Conservation (phyloP, 2,113 vertebrate species). For the Silurus meridionalis region DNA sequence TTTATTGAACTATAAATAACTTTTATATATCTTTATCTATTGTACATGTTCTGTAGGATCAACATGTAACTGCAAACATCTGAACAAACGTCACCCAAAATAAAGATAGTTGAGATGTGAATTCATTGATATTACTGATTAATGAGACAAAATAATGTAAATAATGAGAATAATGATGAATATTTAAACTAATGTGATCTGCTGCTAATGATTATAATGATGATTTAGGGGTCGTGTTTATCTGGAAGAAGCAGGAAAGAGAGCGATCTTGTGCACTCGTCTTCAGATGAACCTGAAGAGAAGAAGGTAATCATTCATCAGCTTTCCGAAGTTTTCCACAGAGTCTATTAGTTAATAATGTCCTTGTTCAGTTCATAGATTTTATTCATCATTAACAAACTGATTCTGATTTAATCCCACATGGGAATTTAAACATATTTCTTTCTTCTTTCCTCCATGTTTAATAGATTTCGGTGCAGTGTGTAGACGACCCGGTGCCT, state of each 20-base stretch:
- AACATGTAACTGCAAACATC: no score
- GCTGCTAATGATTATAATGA: neutral
- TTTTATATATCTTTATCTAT: no score
- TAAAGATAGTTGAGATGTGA: neutral
- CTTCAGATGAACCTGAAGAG: neutral
- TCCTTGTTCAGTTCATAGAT: neutral
- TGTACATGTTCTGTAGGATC: no score
- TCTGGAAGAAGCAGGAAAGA: neutral
- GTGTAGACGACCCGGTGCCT: neutral
- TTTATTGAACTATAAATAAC: no score
- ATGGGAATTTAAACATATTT: neutral
- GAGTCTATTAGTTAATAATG: neutral
- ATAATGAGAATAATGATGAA: no score
- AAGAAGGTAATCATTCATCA: neutral
- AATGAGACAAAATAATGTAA: no score
- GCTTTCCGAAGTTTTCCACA: neutral
- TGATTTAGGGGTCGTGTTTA: neutral
- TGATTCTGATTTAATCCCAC: neutral
- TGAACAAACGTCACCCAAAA: neutral
- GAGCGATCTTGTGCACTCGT: no score
- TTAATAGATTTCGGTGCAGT: neutral
- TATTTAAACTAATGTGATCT: no score
- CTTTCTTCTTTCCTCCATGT: neutral
- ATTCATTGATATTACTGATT: neutral
- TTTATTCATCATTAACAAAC: neutral